A percentile compares a stretch with the other conserved stretches of the same genome.
phyloP scores from a whole-genome alignment of 2,113 vertebrate species.

The Pampusana beccarii region DNA sequence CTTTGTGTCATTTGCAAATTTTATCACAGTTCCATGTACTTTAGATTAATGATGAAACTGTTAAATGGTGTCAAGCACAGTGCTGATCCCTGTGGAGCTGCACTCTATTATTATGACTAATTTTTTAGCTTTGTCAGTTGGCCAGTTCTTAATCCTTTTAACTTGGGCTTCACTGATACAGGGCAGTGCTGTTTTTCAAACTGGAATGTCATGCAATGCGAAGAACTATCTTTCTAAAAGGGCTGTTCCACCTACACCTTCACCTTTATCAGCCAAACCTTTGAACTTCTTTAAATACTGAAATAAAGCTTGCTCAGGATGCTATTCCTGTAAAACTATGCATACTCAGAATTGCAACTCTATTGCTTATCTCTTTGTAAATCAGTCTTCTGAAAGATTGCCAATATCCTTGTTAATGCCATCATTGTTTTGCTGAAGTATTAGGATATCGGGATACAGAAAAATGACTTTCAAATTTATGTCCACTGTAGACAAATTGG shows the following conservation, averaged over 20 bases:
- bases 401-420: background rate
- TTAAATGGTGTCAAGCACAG: constrained; percentile 50
- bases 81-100: constrained; percentile 21
- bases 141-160: constrained; percentile 41
- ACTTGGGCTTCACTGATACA: constrained; percentile 16
- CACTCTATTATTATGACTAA: constrained; percentile 47
- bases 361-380: background rate
- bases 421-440: background rate
- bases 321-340: background rate
- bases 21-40: constrained; percentile 5
- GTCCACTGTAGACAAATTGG: background rate
- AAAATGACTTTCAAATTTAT: background rate
- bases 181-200: constrained; percentile 14
- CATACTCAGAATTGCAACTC: background rate
- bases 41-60: constrained; percentile 34
- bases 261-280: constrained; percentile 4
- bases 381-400: background rate
- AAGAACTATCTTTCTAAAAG: constrained; percentile 16
- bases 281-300: constrained; percentile 12
- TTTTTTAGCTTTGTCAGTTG: constrained; percentile 50
- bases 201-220: background rate
- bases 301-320: background rate
- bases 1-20: constrained; percentile 39
- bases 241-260: constrained; percentile 5
- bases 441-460: background rate